A percentile compares a stretch with the other conserved stretches of the same genome.
These are phyloP conservation scores for Cheilosia soror DNA, from an alignment of 2,888 invertebrate genomes.

Conservation along the genomic window DNA sequence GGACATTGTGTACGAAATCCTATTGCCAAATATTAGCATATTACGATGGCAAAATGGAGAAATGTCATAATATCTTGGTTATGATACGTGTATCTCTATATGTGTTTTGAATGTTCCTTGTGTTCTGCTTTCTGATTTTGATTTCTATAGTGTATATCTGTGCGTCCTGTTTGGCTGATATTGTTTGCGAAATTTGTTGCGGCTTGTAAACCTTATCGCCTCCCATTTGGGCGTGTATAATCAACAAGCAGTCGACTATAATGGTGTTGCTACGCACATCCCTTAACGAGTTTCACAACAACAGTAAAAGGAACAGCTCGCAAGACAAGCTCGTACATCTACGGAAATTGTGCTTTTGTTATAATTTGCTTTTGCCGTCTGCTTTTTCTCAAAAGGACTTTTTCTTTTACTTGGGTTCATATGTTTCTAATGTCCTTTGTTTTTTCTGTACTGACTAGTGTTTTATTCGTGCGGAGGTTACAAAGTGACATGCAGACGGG, in stretches of 20 bases:
- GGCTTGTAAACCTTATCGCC: conserved; percentile 48
- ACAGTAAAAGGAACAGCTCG: conserved; percentile 18
- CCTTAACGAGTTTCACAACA: conserved; percentile 15
- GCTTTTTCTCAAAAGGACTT: conserved; percentile 26
- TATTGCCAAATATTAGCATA: conserved; percentile 71
- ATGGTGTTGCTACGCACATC: conserved; percentile 12
- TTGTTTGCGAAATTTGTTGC: conserved; percentile 49
- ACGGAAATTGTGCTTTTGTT: conserved; percentile 38
- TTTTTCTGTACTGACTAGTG: conserved; percentile 50
- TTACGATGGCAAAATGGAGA: conserved; percentile 45
- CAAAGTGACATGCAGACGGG: conserved; percentile 35
- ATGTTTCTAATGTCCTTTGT: conserved; percentile 28
- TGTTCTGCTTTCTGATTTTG: conserved; percentile 34
- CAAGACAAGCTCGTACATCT: background rate
- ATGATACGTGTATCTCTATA: conserved; percentile 16
- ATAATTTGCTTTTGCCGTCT: conserved; percentile 15
- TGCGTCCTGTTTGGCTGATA: conserved; percentile 31
- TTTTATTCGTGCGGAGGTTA: conserved; percentile 55
- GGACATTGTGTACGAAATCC: conserved; percentile 19
- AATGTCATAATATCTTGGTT: conserved; percentile 71
- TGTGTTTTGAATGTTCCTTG: conserved; percentile 22
- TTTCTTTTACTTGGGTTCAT: conserved; percentile 1
- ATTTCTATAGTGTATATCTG: background rate
- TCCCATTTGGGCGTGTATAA: conserved; percentile 11
- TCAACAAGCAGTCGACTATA: conserved; percentile 28